Conservation (phyloP, 2,797 vertebrate species). For the Siniperca undulata region DNA sequence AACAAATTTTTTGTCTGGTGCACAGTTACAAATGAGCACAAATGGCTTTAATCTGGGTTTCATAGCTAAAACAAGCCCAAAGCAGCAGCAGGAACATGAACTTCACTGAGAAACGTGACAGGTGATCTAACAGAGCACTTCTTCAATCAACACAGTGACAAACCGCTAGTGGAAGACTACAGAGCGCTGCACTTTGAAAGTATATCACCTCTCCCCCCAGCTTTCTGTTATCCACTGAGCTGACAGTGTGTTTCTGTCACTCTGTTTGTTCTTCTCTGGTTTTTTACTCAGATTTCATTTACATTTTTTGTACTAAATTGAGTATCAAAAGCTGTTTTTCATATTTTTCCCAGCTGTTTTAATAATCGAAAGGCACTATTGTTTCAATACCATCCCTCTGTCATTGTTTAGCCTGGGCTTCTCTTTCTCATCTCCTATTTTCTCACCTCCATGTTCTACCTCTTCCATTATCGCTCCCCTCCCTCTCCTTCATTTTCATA, state of each 20-base stretch:
- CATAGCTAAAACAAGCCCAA: conserved; percentile 2
- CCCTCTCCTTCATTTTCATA: conserved; percentile 44
- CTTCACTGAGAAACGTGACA: conserved; percentile 24
- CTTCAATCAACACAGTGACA: conserved; percentile 43
- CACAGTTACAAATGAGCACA: conserved; percentile 20
- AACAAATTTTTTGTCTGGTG: conserved; percentile 16
- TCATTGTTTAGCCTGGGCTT: background rate
- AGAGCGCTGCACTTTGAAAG: conserved; percentile 24
- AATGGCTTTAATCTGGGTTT: conserved; percentile 23
- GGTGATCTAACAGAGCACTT: conserved; percentile 25
- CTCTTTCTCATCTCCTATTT: conserved; percentile 11
- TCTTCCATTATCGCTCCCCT: conserved; percentile 25
- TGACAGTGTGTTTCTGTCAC: background rate
- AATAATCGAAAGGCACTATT: background rate
- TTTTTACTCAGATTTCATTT: background rate
- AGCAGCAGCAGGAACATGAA: conserved; percentile 20
- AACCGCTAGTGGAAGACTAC: conserved; percentile 12
- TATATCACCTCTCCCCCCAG: conserved; percentile 1
- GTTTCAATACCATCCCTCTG: conserved; percentile 1
- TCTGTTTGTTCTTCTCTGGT: conserved; percentile 8
- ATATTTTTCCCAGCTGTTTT: background rate
- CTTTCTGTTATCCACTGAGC: background rate
- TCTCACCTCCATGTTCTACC: conserved; percentile 5
- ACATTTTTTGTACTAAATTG: conserved; percentile 1
- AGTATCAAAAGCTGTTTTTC: background rate